Evolutionary conservation across 2,113 vertebrate species (phyloP), one percentile per base, ranked within the genome.

Genomic region (Sphyrna mokarran): DNA sequence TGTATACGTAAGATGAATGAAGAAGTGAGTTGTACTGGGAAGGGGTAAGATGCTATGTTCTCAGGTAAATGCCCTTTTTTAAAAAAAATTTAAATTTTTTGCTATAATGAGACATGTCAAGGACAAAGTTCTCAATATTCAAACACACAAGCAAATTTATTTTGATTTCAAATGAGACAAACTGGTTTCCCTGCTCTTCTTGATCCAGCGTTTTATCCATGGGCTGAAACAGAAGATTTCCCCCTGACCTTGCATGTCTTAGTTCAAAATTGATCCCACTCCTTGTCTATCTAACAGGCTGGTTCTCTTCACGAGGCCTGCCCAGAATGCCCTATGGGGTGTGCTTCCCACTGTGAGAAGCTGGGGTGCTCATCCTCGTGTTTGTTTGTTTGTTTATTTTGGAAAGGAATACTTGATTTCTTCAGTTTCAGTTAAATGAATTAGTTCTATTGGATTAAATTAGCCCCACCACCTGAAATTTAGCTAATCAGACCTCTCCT

Each of bases 391-490:
- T 91, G 89, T n/a, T 63, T 63, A 37, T 91, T 66, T 91, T 66
- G 14, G 8, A 93, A 93, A 93, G 33, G 63, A 93, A 93, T 93
- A 93, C 89, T 66, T 93, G 89, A 93, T 68, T 93, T 66, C 89
- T 93, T 93, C 89, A 93, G 16, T 93, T 63, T 93, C 89, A 93
- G n/a, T 63, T 37, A 93, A 93, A 93, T 93, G 89, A 93, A 68
- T 93, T 93, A 66, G 89, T 68, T 93, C n/a, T 66, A 93, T 93
- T 66, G 89, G 89, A 63, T 93, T 93, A 93, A 93, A 66, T 93
- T 93, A 90, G 87, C 87, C 11, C 13, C n/a, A 66, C 89, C 61
- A 93, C n/a, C 61, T 66, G 61, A 66, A 68, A 68, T 68, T 37
- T 37, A 40, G 89, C 89, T 93, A 93, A 93, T 66, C 61, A 93